Base-by-base conservation (phyloP, 92 coral and sea anemone species). In the Scolanthus callimorphus region DNA sequence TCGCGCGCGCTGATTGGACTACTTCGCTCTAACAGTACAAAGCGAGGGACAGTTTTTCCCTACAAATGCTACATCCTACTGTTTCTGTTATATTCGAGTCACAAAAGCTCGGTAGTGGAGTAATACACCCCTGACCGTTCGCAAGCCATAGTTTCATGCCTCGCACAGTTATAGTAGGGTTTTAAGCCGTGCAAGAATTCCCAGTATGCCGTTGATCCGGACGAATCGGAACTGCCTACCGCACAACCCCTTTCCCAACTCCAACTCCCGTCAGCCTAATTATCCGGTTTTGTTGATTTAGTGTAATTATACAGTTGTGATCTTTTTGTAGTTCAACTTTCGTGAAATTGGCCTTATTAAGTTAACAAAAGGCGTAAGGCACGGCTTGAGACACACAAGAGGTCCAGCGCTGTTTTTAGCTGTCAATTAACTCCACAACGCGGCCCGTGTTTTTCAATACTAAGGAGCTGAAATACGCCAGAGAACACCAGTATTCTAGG, bases 61-160 rank as follows among this genome's bases (percentile, higher is more conserved):
- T 50, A 60, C 74, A 65, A 55, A 65, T 73, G 59, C 62, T 48
- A 61, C 29, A 49, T 61, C 88, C 88, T 23, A 76, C 84, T 75
- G 79, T 57, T 76, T 46, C 63, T 69, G 56, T 73, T 75, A 29
- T 73, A 77, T 81, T 69, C 74, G 43, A 75, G 66, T 59, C 79
- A 82, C 88, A 82, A 82, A 69, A 76, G 88, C 70, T 10, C 84
- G 57, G 22, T 52, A 48, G 71, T 52, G 69, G 69, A 17, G 39
- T 10, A 19, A 21, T 20, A 27, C 50, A 67, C 78, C 82, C 41
- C 84, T 75, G 51, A 62, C 60, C 26, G 82, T 29, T 67, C 29
- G 46, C 17, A 25, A 50, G 39, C 59, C 28, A 27, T 43, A 21
- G 39, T 56, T 60, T 58, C 59, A 46, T 39, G 43, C 17, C 8